Conservation (phyloP, 2,888 invertebrate species). For the Drosophila sordidula region DNA sequence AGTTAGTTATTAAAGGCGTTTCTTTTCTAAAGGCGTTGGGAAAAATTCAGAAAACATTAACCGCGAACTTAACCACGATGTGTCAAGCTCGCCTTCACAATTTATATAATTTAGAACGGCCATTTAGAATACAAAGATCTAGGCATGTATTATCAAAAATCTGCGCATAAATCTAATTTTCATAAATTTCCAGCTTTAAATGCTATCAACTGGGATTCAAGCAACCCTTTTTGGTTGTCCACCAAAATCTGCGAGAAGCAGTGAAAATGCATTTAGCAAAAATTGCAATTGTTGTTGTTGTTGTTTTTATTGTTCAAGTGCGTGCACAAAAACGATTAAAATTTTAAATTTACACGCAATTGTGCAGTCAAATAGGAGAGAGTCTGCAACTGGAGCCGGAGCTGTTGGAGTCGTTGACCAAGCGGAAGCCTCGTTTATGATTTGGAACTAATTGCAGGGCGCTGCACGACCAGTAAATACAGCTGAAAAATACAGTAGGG, state of each 20-base stretch:
- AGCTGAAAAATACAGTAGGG: constrained; percentile 36
- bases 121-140: not conserved
- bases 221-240: not conserved
- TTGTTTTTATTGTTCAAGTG: constrained; percentile 38
- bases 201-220: constrained; percentile 12
- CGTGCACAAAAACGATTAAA: constrained; percentile 74
- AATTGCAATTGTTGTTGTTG: constrained; percentile 38
- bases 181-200: constrained; percentile 19
- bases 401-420: constrained; percentile 45
- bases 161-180: constrained; percentile 6
- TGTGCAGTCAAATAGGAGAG: constrained; percentile 32
- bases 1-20: too few species aligned
- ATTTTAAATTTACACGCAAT: constrained; percentile 76
- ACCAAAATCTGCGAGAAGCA: constrained; percentile 1
- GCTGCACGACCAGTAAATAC: constrained; percentile 63
- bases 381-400: not conserved
- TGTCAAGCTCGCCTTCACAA: not conserved
- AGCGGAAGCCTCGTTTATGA: constrained; percentile 73
- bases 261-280: constrained; percentile 33
- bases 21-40: too few species aligned
- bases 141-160: not conserved
- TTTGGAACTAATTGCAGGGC: constrained; percentile 77
- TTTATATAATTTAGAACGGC: not conserved
- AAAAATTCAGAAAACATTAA: not conserved
- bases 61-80: not conserved